A percentile compares a stretch with the other conserved stretches of the same genome.
These are phyloP conservation scores for Pangasius djambal DNA, from an alignment of 2,797 vertebrate genomes.

Conservation along the genomic window DNA sequence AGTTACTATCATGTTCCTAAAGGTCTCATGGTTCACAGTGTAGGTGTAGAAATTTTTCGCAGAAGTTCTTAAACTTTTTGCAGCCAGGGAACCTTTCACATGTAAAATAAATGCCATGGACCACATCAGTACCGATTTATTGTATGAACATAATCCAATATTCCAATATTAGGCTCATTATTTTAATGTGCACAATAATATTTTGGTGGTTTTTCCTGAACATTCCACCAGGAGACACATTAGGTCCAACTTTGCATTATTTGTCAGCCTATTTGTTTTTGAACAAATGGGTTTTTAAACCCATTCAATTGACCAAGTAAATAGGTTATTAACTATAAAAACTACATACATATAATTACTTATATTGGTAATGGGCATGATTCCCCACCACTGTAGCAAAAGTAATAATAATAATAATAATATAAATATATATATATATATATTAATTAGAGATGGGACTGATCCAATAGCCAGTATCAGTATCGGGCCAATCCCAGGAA, in stretches of 20 bases:
- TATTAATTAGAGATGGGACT: neutral
- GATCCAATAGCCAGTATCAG: neutral
- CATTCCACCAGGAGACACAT: neutral
- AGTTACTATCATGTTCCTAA: neutral
- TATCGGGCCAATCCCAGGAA: neutral
- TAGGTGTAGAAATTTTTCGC: neutral
- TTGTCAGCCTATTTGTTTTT: neutral
- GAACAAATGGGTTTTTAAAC: neutral
- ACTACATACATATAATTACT: neutral
- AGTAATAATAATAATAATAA: no score
- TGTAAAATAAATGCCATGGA: neutral
- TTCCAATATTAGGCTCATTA: neutral
- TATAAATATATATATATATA: no score
- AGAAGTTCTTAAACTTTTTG: neutral
- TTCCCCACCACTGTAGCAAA: neutral
- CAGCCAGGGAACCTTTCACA: neutral
- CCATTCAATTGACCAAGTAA: neutral
- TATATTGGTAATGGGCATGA: neutral
- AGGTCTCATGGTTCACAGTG: neutral
- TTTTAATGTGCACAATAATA: neutral
- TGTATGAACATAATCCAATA: neutral
- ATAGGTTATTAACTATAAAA: neutral
- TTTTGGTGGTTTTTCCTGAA: neutral
- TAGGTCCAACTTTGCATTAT: neutral
- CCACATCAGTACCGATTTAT: neutral